Evolutionary conservation across 2,113 vertebrate species (phyloP), one percentile per base, ranked within the genome.

Genomic region (Austrofundulus limnaeus): DNA sequence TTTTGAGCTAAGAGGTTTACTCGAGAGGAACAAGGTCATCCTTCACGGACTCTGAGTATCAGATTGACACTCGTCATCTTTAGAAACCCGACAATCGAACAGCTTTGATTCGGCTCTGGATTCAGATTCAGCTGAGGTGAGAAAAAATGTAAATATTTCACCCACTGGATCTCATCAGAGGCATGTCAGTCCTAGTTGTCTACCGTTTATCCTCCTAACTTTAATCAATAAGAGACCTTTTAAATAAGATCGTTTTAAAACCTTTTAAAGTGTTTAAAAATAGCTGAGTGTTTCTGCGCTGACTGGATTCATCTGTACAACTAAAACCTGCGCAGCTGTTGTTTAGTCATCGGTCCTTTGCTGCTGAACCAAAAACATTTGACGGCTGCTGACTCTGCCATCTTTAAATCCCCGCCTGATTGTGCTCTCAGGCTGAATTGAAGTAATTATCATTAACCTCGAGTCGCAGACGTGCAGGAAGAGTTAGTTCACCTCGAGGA

Each of bases 351-450:
- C 2, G 2, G 7, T 17, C 47, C 28, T 66, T 7, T 25, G 61
- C 60, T 67, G 50, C 7, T 56, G 38, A 66, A 34, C 3, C 3
- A 37, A 71, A 67, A 51, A 20, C 38, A 25, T 68, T 64, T 39
- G 41, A 60, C 57, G 59, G 48, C 4, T 37, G 47, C 13, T 66
- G 72, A 63, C 48, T 5, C 37, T 54, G 66, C 65, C 72, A 68
- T 28, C 64, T 70, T 63, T 68, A 50, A 64, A 67, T 82, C 70
- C 58, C 59, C 60, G 52, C 20, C 57, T 56, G 69, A 58, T 50
- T 70, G 45, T 63, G 64, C 54, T 47, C 46, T 57, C 31, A 70
- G 77, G 70, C 73, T 80, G 71, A 42, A 47, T 73, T 61, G 70
- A 51, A 46, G 39, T 66, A 58, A 72, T 75, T 54, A 66, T 34